These are phyloP conservation scores for Diaperis boleti DNA, from an alignment of 2,888 invertebrate genomes.

Conservation along the genomic window DNA sequence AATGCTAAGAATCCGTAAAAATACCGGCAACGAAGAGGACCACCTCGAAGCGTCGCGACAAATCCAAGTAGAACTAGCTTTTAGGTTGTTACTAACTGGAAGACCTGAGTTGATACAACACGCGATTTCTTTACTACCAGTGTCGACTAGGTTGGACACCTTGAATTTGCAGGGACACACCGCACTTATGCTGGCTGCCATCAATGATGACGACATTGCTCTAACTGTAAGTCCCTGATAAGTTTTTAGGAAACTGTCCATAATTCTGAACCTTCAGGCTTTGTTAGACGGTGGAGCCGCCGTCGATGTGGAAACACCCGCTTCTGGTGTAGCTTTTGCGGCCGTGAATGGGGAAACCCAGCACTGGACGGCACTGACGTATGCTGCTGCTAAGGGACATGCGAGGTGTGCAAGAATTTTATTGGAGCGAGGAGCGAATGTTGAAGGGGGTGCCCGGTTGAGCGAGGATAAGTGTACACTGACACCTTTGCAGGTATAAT, in stretches of 20 bases:
- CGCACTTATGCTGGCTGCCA: slow-evolving; percentile 85
- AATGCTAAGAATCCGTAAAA: slow-evolving; percentile 65
- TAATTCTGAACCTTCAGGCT: slow-evolving; percentile 50
- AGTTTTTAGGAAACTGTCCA: not conserved
- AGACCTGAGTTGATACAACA: slow-evolving; percentile 82
- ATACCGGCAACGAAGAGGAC: slow-evolving; percentile 63
- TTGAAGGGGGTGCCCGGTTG: slow-evolving; percentile 86
- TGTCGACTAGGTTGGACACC: slow-evolving; percentile 79
- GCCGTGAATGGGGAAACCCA: slow-evolving; percentile 76
- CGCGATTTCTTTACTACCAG: slow-evolving; percentile 80
- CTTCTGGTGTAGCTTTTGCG: slow-evolving; percentile 65
- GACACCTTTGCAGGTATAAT: slow-evolving; percentile 83
- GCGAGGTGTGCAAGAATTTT: slow-evolving; percentile 71
- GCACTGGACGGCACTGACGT: slow-evolving; percentile 91
- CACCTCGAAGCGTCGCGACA: slow-evolving; percentile 62
- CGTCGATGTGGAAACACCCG: slow-evolving; percentile 85
- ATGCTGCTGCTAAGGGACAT: slow-evolving; percentile 77
- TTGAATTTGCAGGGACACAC: slow-evolving; percentile 84
- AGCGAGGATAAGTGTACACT: slow-evolving; percentile 89
- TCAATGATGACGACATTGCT: slow-evolving; percentile 83
- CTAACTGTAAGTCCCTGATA: slow-evolving; percentile 68
- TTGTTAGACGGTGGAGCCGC: slow-evolving; percentile 82
- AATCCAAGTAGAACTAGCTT: slow-evolving; percentile 77
- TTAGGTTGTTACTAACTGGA: slow-evolving; percentile 84
- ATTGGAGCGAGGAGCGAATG: slow-evolving; percentile 83